Evolutionary conservation across 2,113 vertebrate species (phyloP).

Genomic region (Zapornia atra): DNA sequence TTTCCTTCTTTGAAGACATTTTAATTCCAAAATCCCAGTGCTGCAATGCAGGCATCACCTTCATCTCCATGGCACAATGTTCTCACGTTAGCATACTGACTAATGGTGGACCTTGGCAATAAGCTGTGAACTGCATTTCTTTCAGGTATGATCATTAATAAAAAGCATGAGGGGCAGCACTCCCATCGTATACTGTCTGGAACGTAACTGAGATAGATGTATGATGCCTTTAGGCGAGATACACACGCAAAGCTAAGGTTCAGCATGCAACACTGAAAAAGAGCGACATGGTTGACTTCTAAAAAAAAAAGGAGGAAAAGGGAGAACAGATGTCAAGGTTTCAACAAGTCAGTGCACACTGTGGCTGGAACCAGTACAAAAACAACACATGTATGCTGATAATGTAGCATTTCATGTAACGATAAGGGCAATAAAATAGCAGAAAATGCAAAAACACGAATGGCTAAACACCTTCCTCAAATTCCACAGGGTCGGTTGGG

Average conservation of each 20-base stretch:
- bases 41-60: background rate
- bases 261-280: conserved; percentile 20
- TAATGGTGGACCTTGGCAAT: background rate
- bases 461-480: background rate
- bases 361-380: conserved; percentile 40
- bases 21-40: background rate
- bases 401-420: conserved; percentile 44
- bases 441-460: conserved; percentile 33
- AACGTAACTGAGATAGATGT: background rate
- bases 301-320: conserved; percentile 29
- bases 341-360: conserved; percentile 31
- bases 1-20: background rate
- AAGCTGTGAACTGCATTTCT: conserved; percentile 11
- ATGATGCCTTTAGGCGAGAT: background rate
- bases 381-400: background rate
- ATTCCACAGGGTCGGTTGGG: background rate
- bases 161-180: background rate
- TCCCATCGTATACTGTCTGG: background rate
- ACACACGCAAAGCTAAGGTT: background rate
- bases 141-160: conserved; percentile 7
- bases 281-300: conserved; percentile 26
- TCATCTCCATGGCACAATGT: background rate
- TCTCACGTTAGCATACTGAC: background rate
- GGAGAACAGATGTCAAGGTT: conserved; percentile 51
- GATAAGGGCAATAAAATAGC: conserved; percentile 44